phyloP scores from a whole-genome alignment of 2,797 vertebrate species.

The Periophthalmus magnuspinnatus region DNA sequence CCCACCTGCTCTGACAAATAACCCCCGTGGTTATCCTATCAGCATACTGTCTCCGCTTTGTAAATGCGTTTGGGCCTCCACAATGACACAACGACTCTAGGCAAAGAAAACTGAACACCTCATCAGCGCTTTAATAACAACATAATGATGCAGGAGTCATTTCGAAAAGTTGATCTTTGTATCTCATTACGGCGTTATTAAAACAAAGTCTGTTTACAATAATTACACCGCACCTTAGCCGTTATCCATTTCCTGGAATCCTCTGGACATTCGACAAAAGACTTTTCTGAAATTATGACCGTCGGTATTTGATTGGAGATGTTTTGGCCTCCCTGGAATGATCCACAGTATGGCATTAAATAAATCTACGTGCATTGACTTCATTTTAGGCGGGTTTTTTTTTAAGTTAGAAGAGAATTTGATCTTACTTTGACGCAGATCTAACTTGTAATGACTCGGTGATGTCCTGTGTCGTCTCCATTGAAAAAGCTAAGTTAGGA shows the following conservation, averaged over 20 bases:
- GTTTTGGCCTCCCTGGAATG: too few relatives aligned
- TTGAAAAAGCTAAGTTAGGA: too few relatives aligned
- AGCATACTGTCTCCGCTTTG: neutral
- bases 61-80: neutral
- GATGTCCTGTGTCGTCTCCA: too few relatives aligned
- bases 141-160: slow-evolving; percentile 10
- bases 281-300: too few relatives aligned
- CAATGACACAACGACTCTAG: neutral
- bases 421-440: too few relatives aligned
- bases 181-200: slow-evolving; percentile 1
- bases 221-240: slow-evolving; percentile 23
- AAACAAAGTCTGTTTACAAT: slow-evolving; percentile 7
- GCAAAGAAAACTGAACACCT: slow-evolving; percentile 16
- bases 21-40: neutral
- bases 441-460: too few relatives aligned
- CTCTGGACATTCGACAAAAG: slow-evolving; percentile 6
- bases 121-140: slow-evolving; percentile 8
- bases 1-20: neutral
- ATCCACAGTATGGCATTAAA: too few relatives aligned
- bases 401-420: too few relatives aligned
- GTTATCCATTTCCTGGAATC: slow-evolving; percentile 19
- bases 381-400: too few relatives aligned
- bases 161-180: slow-evolving; percentile 5
- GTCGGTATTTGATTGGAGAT: too few relatives aligned
- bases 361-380: too few relatives aligned